Evolutionary conservation across 2,888 invertebrate species (phyloP).

Genomic region (Nebria salina): DNA sequence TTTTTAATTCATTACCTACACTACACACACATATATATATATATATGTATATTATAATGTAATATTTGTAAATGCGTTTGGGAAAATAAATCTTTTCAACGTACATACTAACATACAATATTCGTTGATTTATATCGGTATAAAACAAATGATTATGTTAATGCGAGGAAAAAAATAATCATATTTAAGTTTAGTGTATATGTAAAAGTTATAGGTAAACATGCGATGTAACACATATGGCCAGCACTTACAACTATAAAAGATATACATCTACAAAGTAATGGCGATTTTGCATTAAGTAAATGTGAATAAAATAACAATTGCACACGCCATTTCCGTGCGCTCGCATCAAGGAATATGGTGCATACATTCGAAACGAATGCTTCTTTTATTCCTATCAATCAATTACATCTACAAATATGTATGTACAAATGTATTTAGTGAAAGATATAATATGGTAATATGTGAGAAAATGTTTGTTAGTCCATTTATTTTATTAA

Average conservation of each 20-base stretch:
- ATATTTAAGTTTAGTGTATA: not conserved
- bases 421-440: too few species aligned
- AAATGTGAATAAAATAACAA: constrained; percentile 50
- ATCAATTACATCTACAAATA: too few species aligned
- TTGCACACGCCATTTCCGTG: constrained; percentile 45
- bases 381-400: too few species aligned
- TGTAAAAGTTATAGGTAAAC: not conserved
- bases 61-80: constrained; percentile 3
- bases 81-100: constrained; percentile 28
- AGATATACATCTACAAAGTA: constrained; percentile 49
- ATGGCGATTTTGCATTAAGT: constrained; percentile 47
- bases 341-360: constrained; percentile 1
- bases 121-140: not conserved
- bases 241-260: constrained; percentile 35
- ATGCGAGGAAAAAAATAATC: not conserved
- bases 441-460: too few species aligned
- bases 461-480: too few species aligned
- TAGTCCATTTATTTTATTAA: too few species aligned
- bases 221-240: constrained; percentile 5
- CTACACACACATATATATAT: not conserved
- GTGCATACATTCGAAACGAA: not conserved
- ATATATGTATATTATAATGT: constrained; percentile 21
- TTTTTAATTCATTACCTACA: constrained; percentile 28
- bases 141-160: constrained; percentile 7
- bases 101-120: not conserved